These are phyloP conservation scores for Mellilla xanthometata DNA, from an alignment of 2,888 invertebrate genomes.

Conservation along the genomic window DNA sequence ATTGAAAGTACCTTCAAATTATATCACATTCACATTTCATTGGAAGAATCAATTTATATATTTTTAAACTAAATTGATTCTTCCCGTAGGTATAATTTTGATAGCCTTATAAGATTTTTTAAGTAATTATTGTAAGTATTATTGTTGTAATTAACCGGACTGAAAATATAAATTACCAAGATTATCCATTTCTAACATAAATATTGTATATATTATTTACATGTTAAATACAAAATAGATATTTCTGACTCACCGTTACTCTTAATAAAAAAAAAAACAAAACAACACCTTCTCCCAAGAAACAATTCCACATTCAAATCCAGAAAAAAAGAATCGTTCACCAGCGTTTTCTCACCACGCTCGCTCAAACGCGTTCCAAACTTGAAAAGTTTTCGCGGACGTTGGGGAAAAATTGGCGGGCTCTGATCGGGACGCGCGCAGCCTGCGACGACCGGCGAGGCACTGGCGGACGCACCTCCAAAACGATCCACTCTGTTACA, in stretches of 20 bases:
- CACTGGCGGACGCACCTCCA: constrained; percentile 55
- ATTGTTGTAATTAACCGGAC: too few species aligned
- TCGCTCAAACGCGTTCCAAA: constrained; percentile 41
- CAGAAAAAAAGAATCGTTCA: constrained; percentile 17
- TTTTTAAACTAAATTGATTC: too few species aligned
- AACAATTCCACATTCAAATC: constrained; percentile 31
- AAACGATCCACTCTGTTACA: constrained; percentile 71
- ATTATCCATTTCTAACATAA: too few species aligned
- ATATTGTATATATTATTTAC: too few species aligned
- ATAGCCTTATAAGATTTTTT: too few species aligned
- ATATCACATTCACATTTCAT: too few species aligned
- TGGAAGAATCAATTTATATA: too few species aligned
- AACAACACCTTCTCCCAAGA: constrained; percentile 26
- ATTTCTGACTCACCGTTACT: constrained; percentile 36
- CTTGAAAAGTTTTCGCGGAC: constrained; percentile 61
- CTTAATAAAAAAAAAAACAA: constrained; percentile 24
- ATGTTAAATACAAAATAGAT: too few species aligned
- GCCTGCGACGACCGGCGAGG: constrained; percentile 51
- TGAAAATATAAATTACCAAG: too few species aligned
- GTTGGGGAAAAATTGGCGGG: constrained; percentile 25
- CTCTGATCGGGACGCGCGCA: constrained; percentile 41
- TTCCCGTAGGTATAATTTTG: too few species aligned
- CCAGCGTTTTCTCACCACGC: constrained; percentile 18
- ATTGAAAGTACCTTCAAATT: too few species aligned
- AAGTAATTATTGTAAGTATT: too few species aligned